These are phyloP conservation scores for Luperina testacea DNA, from an alignment of 2,888 invertebrate species.

Conservation along the genomic window DNA sequence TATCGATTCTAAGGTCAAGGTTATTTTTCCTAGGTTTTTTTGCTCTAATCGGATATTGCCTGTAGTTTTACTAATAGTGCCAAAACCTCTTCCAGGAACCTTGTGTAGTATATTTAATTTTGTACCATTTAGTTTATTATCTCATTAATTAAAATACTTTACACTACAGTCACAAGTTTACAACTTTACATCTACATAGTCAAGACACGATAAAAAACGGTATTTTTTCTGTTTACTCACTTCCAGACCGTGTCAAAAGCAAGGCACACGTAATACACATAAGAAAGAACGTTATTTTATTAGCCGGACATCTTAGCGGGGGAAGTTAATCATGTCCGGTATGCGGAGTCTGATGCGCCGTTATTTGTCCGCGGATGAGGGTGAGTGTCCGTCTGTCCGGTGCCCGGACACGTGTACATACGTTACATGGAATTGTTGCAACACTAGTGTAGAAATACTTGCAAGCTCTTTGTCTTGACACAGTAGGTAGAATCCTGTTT, in stretches of 20 bases:
- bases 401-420: conserved; percentile 19
- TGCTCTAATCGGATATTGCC: no score
- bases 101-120: not conserved
- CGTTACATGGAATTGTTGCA: conserved; percentile 23
- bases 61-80: not conserved
- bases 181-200: no score
- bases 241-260: not conserved
- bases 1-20: no score
- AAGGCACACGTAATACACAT: not conserved
- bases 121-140: not conserved
- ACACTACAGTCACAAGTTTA: not conserved
- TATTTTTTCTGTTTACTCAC: not conserved
- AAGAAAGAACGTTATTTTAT: conserved; percentile 33
- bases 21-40: no score
- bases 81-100: not conserved
- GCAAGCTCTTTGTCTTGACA: not conserved
- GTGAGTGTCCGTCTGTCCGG: conserved; percentile 11
- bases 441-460: not conserved
- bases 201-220: not conserved
- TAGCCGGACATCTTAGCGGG: conserved; percentile 33
- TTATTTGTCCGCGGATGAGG: conserved; percentile 59
- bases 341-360: conserved; percentile 53
- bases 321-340: conserved; percentile 56
- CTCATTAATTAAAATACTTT: not conserved
- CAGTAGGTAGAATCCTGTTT: not conserved